Percentiles rank a stretch among this genome's conserved stretches.
phyloP scores from a whole-genome alignment of 1,140 invertebrate species.

The Lutraria rhynchaena region DNA sequence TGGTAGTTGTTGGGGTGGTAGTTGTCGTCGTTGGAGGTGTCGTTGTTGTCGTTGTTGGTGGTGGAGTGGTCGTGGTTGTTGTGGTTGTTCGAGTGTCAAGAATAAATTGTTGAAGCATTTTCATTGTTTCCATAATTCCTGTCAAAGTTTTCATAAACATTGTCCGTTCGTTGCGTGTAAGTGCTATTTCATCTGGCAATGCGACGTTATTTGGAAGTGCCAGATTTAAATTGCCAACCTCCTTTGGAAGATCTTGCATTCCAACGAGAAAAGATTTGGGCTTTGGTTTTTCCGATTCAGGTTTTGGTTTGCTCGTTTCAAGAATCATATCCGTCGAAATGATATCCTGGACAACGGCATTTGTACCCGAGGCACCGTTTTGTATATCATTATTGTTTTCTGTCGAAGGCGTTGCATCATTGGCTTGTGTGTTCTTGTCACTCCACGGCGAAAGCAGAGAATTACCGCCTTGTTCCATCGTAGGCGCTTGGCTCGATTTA shows the following conservation, averaged over 20 bases:
- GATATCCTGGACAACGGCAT: too few species aligned
- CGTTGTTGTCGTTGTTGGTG: constrained; percentile 7
- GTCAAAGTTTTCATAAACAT: constrained; percentile 35
- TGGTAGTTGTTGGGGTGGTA: background rate
- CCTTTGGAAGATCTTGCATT: background rate
- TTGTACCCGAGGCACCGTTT: too few species aligned
- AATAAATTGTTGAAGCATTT: constrained; percentile 33
- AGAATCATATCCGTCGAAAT: too few species aligned
- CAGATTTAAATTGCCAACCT: background rate
- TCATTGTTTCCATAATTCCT: constrained; percentile 32
- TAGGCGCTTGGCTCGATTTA: background rate
- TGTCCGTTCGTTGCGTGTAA: background rate
- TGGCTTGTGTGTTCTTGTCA: background rate
- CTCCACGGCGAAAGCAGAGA: background rate
- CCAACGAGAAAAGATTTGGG: background rate
- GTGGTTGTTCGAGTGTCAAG: constrained; percentile 19
- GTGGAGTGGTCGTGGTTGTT: background rate
- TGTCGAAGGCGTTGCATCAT: background rate
- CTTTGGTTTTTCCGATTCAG: too few species aligned
- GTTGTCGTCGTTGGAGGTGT: background rate
- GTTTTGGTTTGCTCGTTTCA: too few species aligned
- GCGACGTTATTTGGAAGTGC: background rate
- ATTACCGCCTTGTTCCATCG: background rate
- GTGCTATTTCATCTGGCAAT: background rate
- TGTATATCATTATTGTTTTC: background rate